These are phyloP conservation scores for Pogonus chalceus DNA, from an alignment of 1,140 invertebrate genomes.

Conservation along the genomic window DNA sequence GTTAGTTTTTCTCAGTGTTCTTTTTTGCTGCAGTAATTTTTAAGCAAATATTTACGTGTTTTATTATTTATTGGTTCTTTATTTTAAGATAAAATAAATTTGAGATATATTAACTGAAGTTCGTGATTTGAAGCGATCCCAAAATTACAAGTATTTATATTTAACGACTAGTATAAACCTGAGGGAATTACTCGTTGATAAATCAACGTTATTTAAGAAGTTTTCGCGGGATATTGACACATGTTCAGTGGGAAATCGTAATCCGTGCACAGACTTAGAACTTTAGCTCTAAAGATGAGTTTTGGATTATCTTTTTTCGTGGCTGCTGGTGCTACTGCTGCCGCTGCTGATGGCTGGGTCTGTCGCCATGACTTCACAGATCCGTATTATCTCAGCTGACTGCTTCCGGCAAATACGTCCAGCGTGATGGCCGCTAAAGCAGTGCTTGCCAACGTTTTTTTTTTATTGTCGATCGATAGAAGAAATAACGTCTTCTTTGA, in stretches of 20 bases:
- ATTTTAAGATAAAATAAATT: no score
- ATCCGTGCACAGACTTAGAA: neutral
- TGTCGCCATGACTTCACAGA: neutral
- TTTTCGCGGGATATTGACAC: neutral
- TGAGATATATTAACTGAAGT: no score
- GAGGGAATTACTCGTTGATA: neutral
- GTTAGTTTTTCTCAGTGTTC: no score
- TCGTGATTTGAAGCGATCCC: no score
- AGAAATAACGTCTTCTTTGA: no score
- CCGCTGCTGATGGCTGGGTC: neutral
- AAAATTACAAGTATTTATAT: no score
- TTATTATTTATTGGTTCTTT: no score
- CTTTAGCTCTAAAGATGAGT: neutral
- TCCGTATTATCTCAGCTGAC: slow-evolving; percentile 1
- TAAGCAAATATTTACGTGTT: no score
- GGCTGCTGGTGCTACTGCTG: neutral
- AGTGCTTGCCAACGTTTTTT: slow-evolving; percentile 3
- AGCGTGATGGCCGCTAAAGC: neutral
- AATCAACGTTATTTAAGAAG: slow-evolving; percentile 6
- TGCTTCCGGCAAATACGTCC: neutral
- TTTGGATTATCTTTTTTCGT: slow-evolving; percentile 3
- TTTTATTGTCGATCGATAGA: neutral
- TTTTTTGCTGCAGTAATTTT: no score
- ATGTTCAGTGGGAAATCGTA: neutral
- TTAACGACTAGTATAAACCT: no score